Evolutionary conservation across 2,797 vertebrate species (phyloP).

Genomic region (Oreortyx pictus): DNA sequence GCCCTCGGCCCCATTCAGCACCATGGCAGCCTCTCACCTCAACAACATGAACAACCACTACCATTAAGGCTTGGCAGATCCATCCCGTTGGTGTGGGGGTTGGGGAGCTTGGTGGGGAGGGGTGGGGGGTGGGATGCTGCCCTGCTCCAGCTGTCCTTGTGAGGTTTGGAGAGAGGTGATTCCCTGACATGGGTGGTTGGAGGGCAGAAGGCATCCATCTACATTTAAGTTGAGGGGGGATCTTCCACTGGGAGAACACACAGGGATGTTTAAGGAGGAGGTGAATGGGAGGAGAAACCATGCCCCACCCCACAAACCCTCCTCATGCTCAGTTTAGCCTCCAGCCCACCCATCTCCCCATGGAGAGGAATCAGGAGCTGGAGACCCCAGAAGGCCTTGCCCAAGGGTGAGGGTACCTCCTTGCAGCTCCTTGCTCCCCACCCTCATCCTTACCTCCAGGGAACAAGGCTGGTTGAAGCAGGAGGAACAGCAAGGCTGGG

Average conservation of each 20-base stretch:
- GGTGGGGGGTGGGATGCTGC: not conserved
- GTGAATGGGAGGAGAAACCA: not conserved
- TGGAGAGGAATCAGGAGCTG: not conserved
- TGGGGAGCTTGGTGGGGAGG: not conserved
- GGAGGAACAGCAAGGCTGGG: not conserved
- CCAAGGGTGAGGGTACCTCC: not conserved
- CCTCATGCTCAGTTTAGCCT: not conserved
- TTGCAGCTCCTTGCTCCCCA: not conserved
- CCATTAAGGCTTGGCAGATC: conserved; percentile 80
- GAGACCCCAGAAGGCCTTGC: not conserved
- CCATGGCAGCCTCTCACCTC: conserved; percentile 90
- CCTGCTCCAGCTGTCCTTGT: not conserved
- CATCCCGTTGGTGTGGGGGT: not conserved
- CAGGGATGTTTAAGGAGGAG: not conserved
- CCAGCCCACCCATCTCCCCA: not conserved
- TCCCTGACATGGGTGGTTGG: not conserved
- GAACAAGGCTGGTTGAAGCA: not conserved
- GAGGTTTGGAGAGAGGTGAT: not conserved
- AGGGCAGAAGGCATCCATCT: not conserved
- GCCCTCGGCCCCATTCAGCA: conserved; percentile 81
- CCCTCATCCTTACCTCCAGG: not conserved
- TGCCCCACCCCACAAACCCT: not conserved
- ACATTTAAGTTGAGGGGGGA: not conserved
- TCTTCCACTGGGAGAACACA: fast-evolving
- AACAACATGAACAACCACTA: conserved; percentile 90